phyloP scores from a whole-genome alignment of 2,888 invertebrate genomes.

The Tipula lateralis region DNA sequence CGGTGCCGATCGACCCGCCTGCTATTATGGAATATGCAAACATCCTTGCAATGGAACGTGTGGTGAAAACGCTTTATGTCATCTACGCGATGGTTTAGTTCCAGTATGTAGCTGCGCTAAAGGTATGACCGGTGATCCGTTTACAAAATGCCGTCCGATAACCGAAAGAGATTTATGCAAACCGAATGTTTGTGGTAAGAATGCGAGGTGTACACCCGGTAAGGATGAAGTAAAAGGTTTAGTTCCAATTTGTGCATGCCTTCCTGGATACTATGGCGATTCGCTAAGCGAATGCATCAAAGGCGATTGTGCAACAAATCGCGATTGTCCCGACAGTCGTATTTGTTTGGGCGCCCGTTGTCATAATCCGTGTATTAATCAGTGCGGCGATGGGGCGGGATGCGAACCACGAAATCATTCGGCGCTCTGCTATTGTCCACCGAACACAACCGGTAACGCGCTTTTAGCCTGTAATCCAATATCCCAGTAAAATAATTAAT shows the following conservation, averaged over 20 bases:
- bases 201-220: not conserved
- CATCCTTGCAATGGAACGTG: constrained; percentile 14
- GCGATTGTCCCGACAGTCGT: not conserved
- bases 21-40: not conserved
- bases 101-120: not conserved
- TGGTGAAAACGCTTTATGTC: not conserved
- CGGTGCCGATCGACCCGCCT: not conserved
- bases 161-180: not conserved
- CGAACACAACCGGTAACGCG: not conserved
- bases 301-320: not conserved
- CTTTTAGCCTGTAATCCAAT: not conserved
- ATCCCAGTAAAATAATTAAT: not conserved
- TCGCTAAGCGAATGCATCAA: not conserved
- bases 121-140: not conserved
- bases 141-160: not conserved
- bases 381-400: not conserved
- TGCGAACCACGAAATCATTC: not conserved
- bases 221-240: not conserved
- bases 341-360: not conserved
- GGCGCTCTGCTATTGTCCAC: not conserved
- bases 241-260: not conserved
- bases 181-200: not conserved
- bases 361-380: not conserved
- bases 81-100: not conserved
- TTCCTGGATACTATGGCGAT: not conserved